Evolutionary conservation across 2,113 vertebrate genomes (phyloP).

Genomic region (Lepisosteus osseus): DNA sequence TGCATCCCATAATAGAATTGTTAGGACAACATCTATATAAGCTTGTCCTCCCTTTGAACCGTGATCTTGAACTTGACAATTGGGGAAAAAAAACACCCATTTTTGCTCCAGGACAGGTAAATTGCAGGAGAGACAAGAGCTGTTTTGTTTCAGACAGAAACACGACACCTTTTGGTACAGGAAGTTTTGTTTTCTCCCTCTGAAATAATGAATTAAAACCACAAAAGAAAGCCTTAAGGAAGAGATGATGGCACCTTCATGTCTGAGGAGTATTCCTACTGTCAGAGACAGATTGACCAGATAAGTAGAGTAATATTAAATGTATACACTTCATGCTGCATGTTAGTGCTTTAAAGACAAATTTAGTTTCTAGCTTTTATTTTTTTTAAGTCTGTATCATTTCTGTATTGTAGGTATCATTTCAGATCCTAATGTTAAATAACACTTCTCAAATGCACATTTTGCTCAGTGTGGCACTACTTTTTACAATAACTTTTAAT

Average conservation of each 20-base stretch:
- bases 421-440: no score
- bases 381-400: background rate
- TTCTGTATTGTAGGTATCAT: background rate
- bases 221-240: constrained; percentile 24
- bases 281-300: constrained; percentile 6
- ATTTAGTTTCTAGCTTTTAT: no score
- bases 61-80: constrained; percentile 48
- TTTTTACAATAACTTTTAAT: no score
- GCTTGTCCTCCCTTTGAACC: constrained; percentile 67
- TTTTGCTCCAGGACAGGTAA: constrained; percentile 56
- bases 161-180: constrained; percentile 43
- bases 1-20: constrained; percentile 32
- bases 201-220: constrained; percentile 47
- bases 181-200: constrained; percentile 43
- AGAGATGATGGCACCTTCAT: constrained; percentile 38
- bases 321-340: constrained; percentile 22
- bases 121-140: constrained; percentile 41
- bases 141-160: constrained; percentile 52
- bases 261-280: constrained; percentile 38
- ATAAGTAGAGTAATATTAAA: background rate
- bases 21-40: constrained; percentile 59
- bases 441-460: no score
- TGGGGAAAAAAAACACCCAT: constrained; percentile 53
- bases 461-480: no score
- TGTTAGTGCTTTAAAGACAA: constrained; percentile 29